Evolutionary conservation across 1,140 invertebrate genomes (phyloP).

Genomic region (Microplitis demolitor): DNA sequence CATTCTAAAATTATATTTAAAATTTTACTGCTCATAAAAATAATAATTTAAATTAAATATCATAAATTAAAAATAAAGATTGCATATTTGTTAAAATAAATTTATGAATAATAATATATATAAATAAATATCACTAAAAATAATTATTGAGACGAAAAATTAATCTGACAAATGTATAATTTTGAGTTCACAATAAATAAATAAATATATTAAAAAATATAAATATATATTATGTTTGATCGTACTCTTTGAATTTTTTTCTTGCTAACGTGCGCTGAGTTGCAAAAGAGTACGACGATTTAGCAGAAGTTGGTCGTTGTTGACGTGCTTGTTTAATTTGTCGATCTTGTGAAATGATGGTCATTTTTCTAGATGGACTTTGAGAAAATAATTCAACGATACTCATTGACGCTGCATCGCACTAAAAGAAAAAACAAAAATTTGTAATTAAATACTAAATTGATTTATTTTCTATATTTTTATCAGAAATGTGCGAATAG

Average conservation of each 20-base stretch:
- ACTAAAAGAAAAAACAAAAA: slow-evolving; percentile 36
- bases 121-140: neutral
- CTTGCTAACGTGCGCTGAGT: slow-evolving; percentile 58
- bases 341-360: slow-evolving; percentile 56
- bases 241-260: slow-evolving; percentile 58
- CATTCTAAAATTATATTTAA: slow-evolving; percentile 36
- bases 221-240: slow-evolving; percentile 20
- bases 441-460: neutral
- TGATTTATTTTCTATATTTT: neutral
- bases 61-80: too few species aligned
- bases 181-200: slow-evolving; percentile 7
- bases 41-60: too few species aligned
- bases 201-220: neutral
- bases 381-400: slow-evolving; percentile 56
- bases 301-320: slow-evolving; percentile 54
- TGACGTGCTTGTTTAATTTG: slow-evolving; percentile 49
- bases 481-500: too few species aligned
- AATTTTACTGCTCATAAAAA: neutral
- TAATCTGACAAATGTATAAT: neutral
- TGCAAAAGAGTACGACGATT: slow-evolving; percentile 56
- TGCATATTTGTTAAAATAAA: too few species aligned
- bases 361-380: slow-evolving; percentile 46
- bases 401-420: slow-evolving; percentile 57
- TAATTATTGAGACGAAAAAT: neutral
- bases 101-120: neutral